A percentile compares a stretch with the other conserved stretches of the same genome.
phyloP scores from a whole-genome alignment of 2,113 vertebrate genomes.

The Stigmatopora nigra region DNA sequence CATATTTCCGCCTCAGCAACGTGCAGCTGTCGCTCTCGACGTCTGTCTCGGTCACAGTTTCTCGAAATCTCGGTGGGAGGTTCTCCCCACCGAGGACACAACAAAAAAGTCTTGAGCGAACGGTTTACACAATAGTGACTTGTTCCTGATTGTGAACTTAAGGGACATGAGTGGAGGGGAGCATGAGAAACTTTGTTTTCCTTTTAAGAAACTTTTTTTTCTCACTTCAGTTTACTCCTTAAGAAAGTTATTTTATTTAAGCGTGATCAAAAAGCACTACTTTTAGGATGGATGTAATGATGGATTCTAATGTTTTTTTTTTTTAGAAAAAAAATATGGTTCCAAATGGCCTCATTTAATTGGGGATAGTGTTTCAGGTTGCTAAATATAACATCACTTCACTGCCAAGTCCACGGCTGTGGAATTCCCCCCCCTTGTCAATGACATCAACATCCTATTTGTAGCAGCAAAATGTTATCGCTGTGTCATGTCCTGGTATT shows the following conservation, averaged over 20 bases:
- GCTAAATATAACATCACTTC: constrained; percentile 11
- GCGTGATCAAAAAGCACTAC: constrained; percentile 37
- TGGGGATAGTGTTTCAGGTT: constrained; percentile 1
- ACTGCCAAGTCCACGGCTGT: neutral
- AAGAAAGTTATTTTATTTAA: constrained; percentile 29
- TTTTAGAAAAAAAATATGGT: neutral
- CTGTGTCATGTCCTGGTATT: constrained; percentile 19
- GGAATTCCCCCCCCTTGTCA: neutral
- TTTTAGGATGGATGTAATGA: constrained; percentile 26
- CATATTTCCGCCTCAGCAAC: constrained; percentile 66
- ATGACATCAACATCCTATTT: constrained; percentile 19
- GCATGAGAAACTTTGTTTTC: neutral
- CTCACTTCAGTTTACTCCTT: neutral
- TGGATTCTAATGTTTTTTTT: constrained; percentile 2
- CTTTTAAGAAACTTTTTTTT: neutral
- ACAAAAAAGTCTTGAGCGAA: constrained; percentile 24
- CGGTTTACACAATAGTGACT: constrained; percentile 39
- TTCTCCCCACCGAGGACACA: constrained; percentile 3
- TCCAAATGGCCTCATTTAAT: neutral
- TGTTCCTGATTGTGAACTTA: constrained; percentile 24
- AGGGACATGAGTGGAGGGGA: neutral
- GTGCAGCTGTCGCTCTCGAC: constrained; percentile 29
- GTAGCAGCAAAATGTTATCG: constrained; percentile 34
- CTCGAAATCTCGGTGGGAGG: constrained; percentile 13
- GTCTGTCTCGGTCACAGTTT: constrained; percentile 14